These are phyloP conservation scores for Xyrauchen texanus DNA, from an alignment of 2,113 vertebrate species.

Conservation along the genomic window DNA sequence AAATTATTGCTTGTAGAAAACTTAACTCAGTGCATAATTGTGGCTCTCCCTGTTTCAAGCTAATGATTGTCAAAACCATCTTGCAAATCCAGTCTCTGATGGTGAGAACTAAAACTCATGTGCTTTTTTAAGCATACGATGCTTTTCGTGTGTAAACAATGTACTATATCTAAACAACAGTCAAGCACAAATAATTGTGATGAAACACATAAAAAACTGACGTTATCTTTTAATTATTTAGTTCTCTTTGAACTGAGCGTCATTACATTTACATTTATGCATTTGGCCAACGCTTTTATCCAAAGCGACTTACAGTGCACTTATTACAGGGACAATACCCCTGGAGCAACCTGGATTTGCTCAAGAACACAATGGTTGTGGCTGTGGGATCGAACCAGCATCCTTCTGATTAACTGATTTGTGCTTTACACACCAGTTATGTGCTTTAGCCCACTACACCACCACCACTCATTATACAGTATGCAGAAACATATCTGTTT, in stretches of 20 bases:
- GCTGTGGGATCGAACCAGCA: no score
- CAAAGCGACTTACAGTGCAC: no score
- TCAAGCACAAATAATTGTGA: background rate
- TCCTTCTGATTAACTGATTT: no score
- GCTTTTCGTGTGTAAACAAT: background rate
- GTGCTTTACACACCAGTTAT: no score
- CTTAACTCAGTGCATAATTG: background rate
- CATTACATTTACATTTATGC: no score
- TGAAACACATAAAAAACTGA: background rate
- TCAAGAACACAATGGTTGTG: no score
- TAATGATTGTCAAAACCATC: background rate
- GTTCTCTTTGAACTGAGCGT: background rate
- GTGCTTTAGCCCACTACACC: no score
- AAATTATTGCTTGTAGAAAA: background rate
- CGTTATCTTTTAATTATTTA: background rate
- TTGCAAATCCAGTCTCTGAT: background rate
- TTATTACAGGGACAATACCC: no score
- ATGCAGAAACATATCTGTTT: no score
- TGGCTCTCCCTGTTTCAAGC: background rate
- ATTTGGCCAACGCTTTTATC: no score
- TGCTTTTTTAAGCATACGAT: background rate
- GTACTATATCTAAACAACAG: background rate
- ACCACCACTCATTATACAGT: no score
- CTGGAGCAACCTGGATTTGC: no score
- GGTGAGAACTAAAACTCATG: background rate